Evolutionary conservation across 53 echinoderm and acorn worm species (phyloP), one percentile per base, ranked within the genome.

Genomic region (Apostichopus leukothele): DNA sequence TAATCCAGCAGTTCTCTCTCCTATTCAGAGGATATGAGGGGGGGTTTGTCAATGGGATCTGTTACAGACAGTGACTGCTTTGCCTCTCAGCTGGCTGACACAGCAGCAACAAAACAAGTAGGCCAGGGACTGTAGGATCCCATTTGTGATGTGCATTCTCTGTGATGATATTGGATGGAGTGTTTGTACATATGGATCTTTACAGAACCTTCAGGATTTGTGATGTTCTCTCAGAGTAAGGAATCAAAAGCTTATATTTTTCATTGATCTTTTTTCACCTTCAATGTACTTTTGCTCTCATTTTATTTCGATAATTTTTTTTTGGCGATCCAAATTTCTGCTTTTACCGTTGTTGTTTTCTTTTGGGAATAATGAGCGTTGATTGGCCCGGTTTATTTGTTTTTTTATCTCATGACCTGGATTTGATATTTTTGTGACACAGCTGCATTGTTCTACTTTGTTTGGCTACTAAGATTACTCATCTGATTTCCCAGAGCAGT

Each of bases 161-260:
- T 57, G 16, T 23, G 18, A 59, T 80, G 80, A 18, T n/a, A 80
- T 54, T 80, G 54, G 80, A 80, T 54, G 55, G 80, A 80, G 22
- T 80, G 59, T 81, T 81, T 81, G 55, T 81, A 54, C 22, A 81
- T 81, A 85, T 85, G 85, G 85, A 85, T 85, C 66, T 66, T 13
- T 85, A 85, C 67, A 67, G 39, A 85, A 50, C 85, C 50, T 85
- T 85, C 18, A 66, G 85, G 85, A 66, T 85, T 67, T 66, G 51
- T 21, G 68, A 85, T 67, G 67, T 39, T 6, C 85, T 85, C 25
- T 63, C 85, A 27, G 85, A 85, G 85, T 85, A 85, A 85, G 85
- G 9, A 85, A 12, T 14, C n/a, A 18, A 71, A 21, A 20, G 8
- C 23, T 55, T 60, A 54, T 52, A 5, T 51, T 18, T n/a, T 23